Base-by-base conservation (phyloP, 30 jellyfish, hydroid and myxozoan species). In the Hydractinia echinata region DNA sequence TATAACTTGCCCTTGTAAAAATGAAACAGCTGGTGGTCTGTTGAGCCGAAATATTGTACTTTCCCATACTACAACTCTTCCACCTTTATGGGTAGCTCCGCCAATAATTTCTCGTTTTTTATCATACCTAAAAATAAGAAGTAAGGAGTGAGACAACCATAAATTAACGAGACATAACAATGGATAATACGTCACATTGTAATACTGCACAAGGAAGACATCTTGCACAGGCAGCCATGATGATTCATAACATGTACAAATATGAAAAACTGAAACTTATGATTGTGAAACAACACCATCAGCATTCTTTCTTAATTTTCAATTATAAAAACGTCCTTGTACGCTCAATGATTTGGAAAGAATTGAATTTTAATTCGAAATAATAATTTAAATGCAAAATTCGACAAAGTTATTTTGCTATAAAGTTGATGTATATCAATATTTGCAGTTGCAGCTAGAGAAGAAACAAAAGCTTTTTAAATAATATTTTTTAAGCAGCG, bases 51-150 rank as follows among this genome's bases (percentile, higher is more conserved):
- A 68, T 18, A 86, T 83, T 4, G 94, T 70, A 66, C 95, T 83
- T 61, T 91, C 96, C 97, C 97, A 91, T 11, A 86, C 92, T 4
- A 91, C 97, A 62, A 91, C 91, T 13, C 97, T 83, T n/a, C 95
- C 96, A 16, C 90, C 85, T 60, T 91, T 85, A 58, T 94, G 95
- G 4, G 95, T 91, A 14, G 77, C 96, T 21, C 97, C 97, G 76
- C 86, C 85, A 84, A 86, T 83, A 15, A 91, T 85, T 54, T 91
- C 97, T 54, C 82, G 69, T 60, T 81, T 85, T 19, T 86, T 89
- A 67, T 91, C 95, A 77, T 81, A 91, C 58, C 97, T 91, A 54
- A 14, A 74, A 79, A 7, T 13, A 67, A 67, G 55, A 56, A 85
- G 61, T 15, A 13, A 67, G 19, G 69, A 30, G 44, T 30, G 2